Conservation (phyloP, 2,797 vertebrate genomes). For the Glossophaga mutica region DNA sequence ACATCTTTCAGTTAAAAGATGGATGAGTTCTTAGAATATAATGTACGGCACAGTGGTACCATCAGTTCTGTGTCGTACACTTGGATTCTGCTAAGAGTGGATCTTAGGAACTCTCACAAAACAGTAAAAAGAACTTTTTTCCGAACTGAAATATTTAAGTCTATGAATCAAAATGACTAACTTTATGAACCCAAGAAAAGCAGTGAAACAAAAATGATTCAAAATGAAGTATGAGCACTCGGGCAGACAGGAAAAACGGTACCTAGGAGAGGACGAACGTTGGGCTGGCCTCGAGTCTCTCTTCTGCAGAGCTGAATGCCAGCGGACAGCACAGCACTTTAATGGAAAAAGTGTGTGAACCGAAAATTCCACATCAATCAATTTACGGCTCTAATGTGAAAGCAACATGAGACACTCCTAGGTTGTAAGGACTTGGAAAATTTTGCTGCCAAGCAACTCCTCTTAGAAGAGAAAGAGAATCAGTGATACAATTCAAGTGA, state of each 20-base stretch:
- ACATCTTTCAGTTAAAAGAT: neutral
- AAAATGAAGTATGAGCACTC: neutral
- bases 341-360: conserved; percentile 55
- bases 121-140: neutral
- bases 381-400: conserved; percentile 52
- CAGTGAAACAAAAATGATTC: neutral
- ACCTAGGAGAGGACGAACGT: neutral
- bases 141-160: neutral
- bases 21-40: neutral
- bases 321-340: conserved; percentile 29
- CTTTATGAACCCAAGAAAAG: conserved; percentile 13
- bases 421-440: conserved; percentile 56
- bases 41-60: neutral
- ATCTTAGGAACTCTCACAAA: neutral
- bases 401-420: conserved; percentile 42
- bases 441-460: neutral
- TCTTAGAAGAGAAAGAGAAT: neutral
- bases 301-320: neutral
- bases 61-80: neutral
- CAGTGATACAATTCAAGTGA: conserved; percentile 21
- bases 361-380: conserved; percentile 52
- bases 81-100: neutral
- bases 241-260: neutral
- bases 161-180: neutral
- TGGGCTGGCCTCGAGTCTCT: neutral